These are phyloP conservation scores for Eleginops maclovinus DNA, from an alignment of 2,113 vertebrate species.

Conservation along the genomic window DNA sequence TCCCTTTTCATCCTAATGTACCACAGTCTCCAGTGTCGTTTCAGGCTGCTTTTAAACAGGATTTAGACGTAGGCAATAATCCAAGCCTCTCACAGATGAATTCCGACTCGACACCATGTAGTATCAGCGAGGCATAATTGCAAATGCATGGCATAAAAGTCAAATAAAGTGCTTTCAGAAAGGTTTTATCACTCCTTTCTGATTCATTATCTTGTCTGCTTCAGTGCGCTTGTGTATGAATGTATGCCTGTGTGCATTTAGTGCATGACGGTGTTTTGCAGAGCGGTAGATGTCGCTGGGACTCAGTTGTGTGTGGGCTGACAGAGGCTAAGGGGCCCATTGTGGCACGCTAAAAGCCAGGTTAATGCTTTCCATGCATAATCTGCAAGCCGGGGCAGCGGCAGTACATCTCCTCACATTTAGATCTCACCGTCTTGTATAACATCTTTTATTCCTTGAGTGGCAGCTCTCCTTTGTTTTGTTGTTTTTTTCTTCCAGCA, in stretches of 20 bases:
- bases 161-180: constrained; percentile 58
- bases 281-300: constrained; percentile 42
- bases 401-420: constrained; percentile 66
- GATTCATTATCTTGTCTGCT: constrained; percentile 61
- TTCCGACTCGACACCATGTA: constrained; percentile 19
- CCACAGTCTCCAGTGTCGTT: constrained; percentile 13
- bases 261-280: constrained; percentile 33
- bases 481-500: constrained; percentile 7
- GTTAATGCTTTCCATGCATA: constrained; percentile 75
- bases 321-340: constrained; percentile 60
- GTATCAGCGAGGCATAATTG: constrained; percentile 27
- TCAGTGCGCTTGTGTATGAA: constrained; percentile 8
- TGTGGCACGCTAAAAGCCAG: constrained; percentile 71
- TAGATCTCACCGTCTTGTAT: constrained; percentile 67
- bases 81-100: constrained; percentile 6
- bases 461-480: constrained; percentile 61
- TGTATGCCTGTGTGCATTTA: constrained; percentile 13
- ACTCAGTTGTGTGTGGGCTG: constrained; percentile 69
- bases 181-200: constrained; percentile 50
- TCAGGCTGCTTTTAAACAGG: constrained; percentile 19
- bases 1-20: neutral
- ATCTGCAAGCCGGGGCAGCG: constrained; percentile 64
- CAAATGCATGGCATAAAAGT: constrained; percentile 59
- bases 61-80: constrained; percentile 38
- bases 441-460: constrained; percentile 72